These are phyloP conservation scores for Heliconius melpomene DNA, from an alignment of 1,140 invertebrate genomes.

Conservation along the genomic window DNA sequence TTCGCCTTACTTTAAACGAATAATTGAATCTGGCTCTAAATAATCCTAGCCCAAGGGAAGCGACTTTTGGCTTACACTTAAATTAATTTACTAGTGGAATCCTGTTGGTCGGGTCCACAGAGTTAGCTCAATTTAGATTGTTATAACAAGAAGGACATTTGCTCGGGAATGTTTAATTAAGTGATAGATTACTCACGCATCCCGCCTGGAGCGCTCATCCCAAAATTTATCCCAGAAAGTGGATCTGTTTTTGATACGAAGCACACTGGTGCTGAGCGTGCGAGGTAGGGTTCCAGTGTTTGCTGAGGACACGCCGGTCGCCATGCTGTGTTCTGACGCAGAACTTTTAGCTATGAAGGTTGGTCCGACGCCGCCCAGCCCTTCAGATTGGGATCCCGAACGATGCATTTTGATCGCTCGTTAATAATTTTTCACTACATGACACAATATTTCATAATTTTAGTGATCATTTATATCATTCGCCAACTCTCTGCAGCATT, in stretches of 20 bases:
- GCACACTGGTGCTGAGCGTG: constrained; percentile 89
- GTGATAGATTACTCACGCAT: constrained; percentile 83
- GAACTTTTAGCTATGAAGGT: constrained; percentile 75
- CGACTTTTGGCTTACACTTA: not conserved
- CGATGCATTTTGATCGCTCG: constrained; percentile 79
- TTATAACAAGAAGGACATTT: constrained; percentile 9
- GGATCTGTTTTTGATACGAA: constrained; percentile 87
- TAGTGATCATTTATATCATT: not conserved
- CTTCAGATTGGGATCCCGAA: constrained; percentile 80
- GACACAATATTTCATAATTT: constrained; percentile 41
- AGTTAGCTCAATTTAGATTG: not conserved
- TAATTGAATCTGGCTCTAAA: constrained; percentile 2
- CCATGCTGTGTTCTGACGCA: constrained; percentile 81
- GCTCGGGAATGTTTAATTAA: constrained; percentile 1
- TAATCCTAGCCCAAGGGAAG: not conserved
- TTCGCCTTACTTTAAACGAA: not conserved
- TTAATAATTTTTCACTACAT: constrained; percentile 56
- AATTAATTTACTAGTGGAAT: constrained; percentile 6
- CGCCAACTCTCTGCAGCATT: not conserved
- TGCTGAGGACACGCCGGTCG: constrained; percentile 74
- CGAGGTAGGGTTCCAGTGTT: constrained; percentile 83
- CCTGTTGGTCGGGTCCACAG: not conserved
- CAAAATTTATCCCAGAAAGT: constrained; percentile 93
- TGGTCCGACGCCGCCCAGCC: constrained; percentile 60
- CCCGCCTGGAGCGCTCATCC: constrained; percentile 84